A percentile compares a stretch with the other conserved stretches of the same genome.
These are phyloP conservation scores for Phymastichus coffea DNA, from an alignment of 1,140 invertebrate species.

Conservation along the genomic window DNA sequence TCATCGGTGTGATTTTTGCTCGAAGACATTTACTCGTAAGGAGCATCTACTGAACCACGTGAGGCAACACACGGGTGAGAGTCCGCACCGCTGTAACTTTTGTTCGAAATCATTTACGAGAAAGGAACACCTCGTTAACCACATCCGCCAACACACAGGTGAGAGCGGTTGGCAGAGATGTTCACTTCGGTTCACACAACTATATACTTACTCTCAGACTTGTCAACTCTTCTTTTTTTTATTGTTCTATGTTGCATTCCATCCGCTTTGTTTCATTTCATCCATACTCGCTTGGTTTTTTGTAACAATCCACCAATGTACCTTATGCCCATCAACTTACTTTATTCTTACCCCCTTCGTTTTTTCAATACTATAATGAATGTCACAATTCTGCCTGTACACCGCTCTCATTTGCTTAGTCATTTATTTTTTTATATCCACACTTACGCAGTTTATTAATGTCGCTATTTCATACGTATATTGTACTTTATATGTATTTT, in stretches of 20 bases:
- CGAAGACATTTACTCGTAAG: constrained; percentile 80
- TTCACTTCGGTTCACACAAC: constrained; percentile 47
- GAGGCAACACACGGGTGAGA: constrained; percentile 79
- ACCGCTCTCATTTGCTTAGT: constrained; percentile 43
- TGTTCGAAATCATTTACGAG: constrained; percentile 82
- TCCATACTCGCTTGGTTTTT: not conserved
- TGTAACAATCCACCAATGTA: no score
- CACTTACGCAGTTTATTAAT: constrained; percentile 23
- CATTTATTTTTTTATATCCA: not conserved
- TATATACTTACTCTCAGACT: not conserved
- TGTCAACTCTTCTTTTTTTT: not conserved
- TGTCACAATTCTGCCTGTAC: constrained; percentile 42
- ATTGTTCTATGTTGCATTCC: not conserved
- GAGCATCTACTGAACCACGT: constrained; percentile 82
- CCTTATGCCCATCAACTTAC: no score
- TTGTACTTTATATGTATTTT: not conserved
- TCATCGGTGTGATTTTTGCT: constrained; percentile 81
- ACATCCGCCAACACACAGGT: constrained; percentile 73
- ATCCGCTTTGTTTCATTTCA: not conserved
- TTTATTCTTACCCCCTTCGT: no score
- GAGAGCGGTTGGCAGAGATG: constrained; percentile 57
- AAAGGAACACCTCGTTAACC: constrained; percentile 80
- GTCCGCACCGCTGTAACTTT: constrained; percentile 76
- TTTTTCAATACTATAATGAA: no score
- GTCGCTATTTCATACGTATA: no score